Evolutionary conservation across 2,797 vertebrate genomes (phyloP), one percentile per base, ranked within the genome.

Genomic region (Cirrhinus mrigala): DNA sequence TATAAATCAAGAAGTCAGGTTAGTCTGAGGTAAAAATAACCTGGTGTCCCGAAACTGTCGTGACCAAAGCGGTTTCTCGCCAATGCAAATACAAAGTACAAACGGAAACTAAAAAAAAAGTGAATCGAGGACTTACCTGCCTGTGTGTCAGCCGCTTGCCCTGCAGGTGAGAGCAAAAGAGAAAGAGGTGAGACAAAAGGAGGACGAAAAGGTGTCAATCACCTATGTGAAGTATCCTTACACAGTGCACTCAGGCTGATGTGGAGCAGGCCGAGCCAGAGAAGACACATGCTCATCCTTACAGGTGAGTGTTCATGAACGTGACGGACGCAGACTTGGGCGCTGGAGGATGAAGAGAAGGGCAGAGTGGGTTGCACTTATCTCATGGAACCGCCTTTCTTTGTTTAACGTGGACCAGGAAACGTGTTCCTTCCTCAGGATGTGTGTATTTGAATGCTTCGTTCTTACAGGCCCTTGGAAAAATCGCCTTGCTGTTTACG

Each of bases 351-450:
- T 27, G 68, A 22, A 29, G 24, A 37, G 33, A 10, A 52, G n/a
- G 44, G 56, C 58, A 56, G 50, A 58, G 56, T 16, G 37, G 37
- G 18, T 75, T 8, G 29, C 50, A 60, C 62, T 29, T 84, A n/a
- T 10, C 9, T n/a, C 44, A 20, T 69, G 76, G 76, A 83, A 62
- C 46, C 71, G 84, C 73, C 81, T 85, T 85, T 85, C 85, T 82
- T 87, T 87, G 84, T 85, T 74, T 11, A 18, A 44, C 33, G 15
- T 71, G 27, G 74, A 82, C 52, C 85, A 90, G 89, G 89, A 90
- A 86, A 40, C 0, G 8, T 3, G 37, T 52, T 82, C 3, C 74
- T 90, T 90, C 89, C 89, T 88, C 87, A 90, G 89, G 89, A 90
- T 86, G 89, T 88, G 68, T 76, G 81, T 15, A 79, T 71, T 15